A percentile compares a stretch with the other conserved stretches of the same genome.
Evolutionary conservation across 2,113 vertebrate genomes (phyloP).

Genomic region (Sceloporus undulatus): DNA sequence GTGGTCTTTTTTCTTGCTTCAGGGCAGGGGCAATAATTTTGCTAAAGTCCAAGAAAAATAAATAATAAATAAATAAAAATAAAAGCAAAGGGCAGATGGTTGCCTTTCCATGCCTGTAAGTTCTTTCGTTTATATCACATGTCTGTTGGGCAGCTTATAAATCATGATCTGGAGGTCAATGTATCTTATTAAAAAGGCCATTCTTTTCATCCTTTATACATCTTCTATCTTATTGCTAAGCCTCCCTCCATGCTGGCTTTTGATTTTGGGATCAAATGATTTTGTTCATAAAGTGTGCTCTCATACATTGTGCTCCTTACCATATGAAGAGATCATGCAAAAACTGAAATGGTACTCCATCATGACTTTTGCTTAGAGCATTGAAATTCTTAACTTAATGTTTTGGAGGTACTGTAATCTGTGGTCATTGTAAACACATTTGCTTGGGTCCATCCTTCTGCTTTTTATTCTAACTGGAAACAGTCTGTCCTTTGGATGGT

Average conservation of each 20-base stretch:
- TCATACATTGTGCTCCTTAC: neutral
- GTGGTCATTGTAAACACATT: neutral
- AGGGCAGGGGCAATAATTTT: constrained; percentile 2
- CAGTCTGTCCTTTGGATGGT: neutral
- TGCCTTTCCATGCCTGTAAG: neutral
- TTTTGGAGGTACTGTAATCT: neutral
- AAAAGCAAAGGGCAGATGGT: no score
- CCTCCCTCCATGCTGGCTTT: neutral
- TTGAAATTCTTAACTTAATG: neutral
- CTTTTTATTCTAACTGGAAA: neutral
- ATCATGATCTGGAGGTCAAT: neutral
- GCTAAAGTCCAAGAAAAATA: neutral
- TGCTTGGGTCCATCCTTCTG: neutral
- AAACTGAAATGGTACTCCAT: neutral
- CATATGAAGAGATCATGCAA: neutral
- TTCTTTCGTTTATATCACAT: neutral
- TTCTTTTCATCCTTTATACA: neutral
- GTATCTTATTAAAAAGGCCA: neutral
- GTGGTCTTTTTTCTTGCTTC: neutral
- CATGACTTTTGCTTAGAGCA: neutral
- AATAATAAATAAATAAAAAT: neutral
- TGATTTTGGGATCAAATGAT: neutral
- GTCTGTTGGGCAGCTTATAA: neutral
- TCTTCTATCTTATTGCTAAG: neutral
- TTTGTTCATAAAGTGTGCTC: neutral